Conservation (phyloP, 2,113 vertebrate species). For the Ailuropoda melanoleuca region DNA sequence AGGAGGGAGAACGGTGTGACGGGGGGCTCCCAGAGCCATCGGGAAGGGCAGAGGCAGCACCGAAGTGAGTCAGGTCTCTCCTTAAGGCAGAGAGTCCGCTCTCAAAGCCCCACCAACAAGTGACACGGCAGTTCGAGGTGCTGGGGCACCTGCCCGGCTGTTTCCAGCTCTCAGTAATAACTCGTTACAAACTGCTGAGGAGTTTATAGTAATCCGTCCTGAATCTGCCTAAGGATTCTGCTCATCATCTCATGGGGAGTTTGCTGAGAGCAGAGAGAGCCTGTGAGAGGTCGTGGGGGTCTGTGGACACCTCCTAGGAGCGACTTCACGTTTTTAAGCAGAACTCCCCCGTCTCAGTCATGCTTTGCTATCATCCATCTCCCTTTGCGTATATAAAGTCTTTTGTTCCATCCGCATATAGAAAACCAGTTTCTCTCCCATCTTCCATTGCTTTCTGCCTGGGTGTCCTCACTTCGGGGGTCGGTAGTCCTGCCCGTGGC, state of each 20-base stretch:
- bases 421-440: background rate
- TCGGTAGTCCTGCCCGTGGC: accelerated
- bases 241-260: background rate
- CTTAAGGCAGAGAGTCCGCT: background rate
- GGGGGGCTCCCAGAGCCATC: too few species aligned
- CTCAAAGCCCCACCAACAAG: background rate
- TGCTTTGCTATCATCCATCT: accelerated
- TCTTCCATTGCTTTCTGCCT: accelerated
- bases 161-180: accelerated
- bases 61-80: accelerated
- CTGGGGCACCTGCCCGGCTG: accelerated
- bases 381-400: accelerated
- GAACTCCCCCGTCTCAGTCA: accelerated
- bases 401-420: accelerated
- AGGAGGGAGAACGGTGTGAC: too few species aligned
- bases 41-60: accelerated
- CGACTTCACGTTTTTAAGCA: background rate
- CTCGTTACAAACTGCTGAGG: accelerated
- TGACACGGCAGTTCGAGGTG: background rate
- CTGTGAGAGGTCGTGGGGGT: background rate
- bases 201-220: background rate
- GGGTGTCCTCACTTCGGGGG: accelerated
- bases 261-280: background rate
- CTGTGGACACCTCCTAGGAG: accelerated
- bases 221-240: background rate